Conservation (phyloP, 64 coral and sea anemone genomes). For the Porites australiensis region DNA sequence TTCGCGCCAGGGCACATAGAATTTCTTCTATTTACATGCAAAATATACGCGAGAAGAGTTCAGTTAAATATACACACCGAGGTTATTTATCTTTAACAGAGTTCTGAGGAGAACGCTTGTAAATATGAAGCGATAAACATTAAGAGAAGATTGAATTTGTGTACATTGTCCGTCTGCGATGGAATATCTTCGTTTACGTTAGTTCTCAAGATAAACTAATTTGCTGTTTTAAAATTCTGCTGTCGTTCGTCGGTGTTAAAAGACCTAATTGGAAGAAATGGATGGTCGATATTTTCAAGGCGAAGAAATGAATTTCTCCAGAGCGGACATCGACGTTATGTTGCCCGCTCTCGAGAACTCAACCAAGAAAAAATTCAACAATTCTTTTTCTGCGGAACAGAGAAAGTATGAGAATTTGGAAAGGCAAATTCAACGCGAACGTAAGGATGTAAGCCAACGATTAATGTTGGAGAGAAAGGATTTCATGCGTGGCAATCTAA, state of each 20-base stretch:
- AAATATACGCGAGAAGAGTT: neutral
- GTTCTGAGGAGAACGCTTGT: neutral
- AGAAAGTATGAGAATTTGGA: constrained; percentile 21
- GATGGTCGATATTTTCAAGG: constrained; percentile 7
- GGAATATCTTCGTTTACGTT: neutral
- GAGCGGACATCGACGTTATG: constrained; percentile 8
- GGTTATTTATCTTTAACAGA: neutral
- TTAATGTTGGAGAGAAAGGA: constrained; percentile 1
- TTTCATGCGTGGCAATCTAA: neutral
- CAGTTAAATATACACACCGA: neutral
- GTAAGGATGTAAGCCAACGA: neutral
- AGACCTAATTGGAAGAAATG: constrained; percentile 11
- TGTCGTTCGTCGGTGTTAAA: neutral
- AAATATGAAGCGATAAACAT: neutral
- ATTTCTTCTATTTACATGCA: constrained; percentile 15
- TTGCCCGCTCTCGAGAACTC: constrained; percentile 14
- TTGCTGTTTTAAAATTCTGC: neutral
- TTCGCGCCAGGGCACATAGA: neutral
- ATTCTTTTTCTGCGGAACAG: constrained; percentile 25
- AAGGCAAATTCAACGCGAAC: constrained; percentile 39
- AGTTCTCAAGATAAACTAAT: neutral
- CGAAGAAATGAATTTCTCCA: constrained; percentile 14
- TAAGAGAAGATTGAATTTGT: neutral
- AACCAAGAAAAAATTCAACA: constrained; percentile 23
- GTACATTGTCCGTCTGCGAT: neutral